These are phyloP conservation scores for Colossoma macropomum DNA, from an alignment of 2,113 vertebrate genomes.

Conservation along the genomic window DNA sequence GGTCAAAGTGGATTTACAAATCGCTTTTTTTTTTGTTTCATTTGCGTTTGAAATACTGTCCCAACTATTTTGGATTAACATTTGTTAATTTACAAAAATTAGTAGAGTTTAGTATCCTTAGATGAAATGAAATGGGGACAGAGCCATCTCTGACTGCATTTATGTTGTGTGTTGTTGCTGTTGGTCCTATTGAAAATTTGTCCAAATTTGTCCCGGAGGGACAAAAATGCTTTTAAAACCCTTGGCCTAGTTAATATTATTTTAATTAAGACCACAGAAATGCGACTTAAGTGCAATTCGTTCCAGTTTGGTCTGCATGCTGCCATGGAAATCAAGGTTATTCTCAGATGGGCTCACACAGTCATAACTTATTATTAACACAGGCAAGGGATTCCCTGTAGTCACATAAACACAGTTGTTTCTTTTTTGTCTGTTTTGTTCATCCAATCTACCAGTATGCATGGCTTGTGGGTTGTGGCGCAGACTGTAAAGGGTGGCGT, in stretches of 20 bases:
- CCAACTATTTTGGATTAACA: no score
- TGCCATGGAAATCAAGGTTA: neutral
- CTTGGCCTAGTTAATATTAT: neutral
- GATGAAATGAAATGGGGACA: no score
- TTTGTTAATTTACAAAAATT: no score
- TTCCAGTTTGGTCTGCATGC: neutral
- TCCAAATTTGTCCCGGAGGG: neutral
- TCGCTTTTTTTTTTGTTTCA: no score
- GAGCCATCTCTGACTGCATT: neutral
- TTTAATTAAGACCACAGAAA: slow-evolving; percentile 31
- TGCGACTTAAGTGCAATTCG: neutral
- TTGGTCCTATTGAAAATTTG: neutral
- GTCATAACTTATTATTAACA: neutral
- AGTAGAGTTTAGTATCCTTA: no score
- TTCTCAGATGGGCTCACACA: neutral
- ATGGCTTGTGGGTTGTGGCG: slow-evolving; percentile 64
- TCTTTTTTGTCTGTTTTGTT: slow-evolving; percentile 63
- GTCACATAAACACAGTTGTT: slow-evolving; percentile 62
- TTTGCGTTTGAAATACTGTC: no score
- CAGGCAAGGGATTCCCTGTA: neutral
- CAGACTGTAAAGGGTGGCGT: neutral
- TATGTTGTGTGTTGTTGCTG: neutral
- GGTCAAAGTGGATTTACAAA: no score
- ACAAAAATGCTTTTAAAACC: neutral
- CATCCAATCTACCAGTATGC: slow-evolving; percentile 44